A percentile compares a stretch with the other conserved stretches of the same genome.
Evolutionary conservation across 2,113 vertebrate genomes (phyloP).

Genomic region (Smithornis capensis): DNA sequence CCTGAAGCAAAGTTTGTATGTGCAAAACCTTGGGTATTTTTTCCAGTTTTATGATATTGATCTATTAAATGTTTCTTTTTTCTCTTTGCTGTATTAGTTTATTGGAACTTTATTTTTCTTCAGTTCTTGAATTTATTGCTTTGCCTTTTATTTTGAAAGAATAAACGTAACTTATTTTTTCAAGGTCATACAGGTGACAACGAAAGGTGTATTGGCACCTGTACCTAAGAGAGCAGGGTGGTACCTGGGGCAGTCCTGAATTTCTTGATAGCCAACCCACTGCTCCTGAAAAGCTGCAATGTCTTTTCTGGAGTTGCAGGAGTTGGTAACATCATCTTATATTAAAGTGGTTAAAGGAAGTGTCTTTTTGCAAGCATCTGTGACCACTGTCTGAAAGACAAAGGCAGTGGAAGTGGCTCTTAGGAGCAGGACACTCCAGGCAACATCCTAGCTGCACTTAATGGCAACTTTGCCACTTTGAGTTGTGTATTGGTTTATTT

Average conservation of each 20-base stretch:
- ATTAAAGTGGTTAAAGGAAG: background rate
- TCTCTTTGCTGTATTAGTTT: background rate
- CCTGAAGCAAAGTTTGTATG: background rate
- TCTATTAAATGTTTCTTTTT: background rate
- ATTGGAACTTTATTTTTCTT: background rate
- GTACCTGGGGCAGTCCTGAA: background rate
- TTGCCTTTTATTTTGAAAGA: background rate
- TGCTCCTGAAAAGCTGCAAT: background rate
- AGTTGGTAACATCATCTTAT: background rate
- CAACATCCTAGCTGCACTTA: background rate
- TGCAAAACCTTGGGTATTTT: background rate
- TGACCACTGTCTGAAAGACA: background rate
- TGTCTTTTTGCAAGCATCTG: background rate
- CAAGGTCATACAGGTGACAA: background rate
- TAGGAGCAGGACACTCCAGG: background rate
- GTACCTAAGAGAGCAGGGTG: background rate
- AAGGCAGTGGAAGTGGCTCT: background rate
- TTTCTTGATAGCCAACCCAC: background rate
- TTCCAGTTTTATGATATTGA: background rate
- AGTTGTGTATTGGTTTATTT: background rate
- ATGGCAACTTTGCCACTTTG: background rate
- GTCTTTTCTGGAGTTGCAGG: background rate
- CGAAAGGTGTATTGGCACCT: background rate
- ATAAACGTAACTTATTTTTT: background rate
- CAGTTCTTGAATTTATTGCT: background rate